These are phyloP conservation scores for Melieria crassipennis DNA, from an alignment of 2,888 invertebrate genomes.

Conservation along the genomic window DNA sequence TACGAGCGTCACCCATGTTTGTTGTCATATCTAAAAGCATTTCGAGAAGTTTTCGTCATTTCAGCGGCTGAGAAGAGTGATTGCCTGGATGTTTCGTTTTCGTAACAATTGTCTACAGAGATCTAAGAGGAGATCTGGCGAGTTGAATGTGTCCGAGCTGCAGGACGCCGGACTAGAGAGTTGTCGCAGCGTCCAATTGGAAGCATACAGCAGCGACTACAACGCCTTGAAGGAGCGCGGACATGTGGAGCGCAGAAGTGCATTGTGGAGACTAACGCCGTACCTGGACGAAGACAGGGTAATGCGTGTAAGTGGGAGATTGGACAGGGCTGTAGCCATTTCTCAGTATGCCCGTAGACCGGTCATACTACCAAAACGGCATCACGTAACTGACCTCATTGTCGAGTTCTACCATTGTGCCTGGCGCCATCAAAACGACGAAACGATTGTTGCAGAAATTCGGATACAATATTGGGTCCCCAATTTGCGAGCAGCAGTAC, in stretches of 20 bases:
- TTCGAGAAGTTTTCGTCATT: conserved; percentile 25
- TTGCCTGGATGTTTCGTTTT: conserved; percentile 23
- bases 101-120: neutral
- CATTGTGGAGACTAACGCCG: neutral
- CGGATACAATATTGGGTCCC: no score
- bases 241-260: neutral
- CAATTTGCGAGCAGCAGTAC: no score
- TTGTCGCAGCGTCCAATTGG: conserved; percentile 21
- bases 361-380: neutral
- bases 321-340: neutral
- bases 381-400: conserved; percentile 2
- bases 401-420: neutral
- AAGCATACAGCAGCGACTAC: conserved; percentile 28
- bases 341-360: neutral
- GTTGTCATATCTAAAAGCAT: neutral
- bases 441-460: neutral
- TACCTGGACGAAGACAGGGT: neutral
- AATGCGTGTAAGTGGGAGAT: neutral
- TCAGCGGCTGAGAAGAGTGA: conserved; percentile 17
- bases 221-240: neutral
- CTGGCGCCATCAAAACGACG: conserved; percentile 11
- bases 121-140: neutral
- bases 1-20: conserved; percentile 7
- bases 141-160: conserved; percentile 4
- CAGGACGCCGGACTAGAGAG: conserved; percentile 18